Evolutionary conservation across 2,113 vertebrate genomes (phyloP), one percentile per base, ranked within the genome.

Genomic region (Microtus ochrogaster): DNA sequence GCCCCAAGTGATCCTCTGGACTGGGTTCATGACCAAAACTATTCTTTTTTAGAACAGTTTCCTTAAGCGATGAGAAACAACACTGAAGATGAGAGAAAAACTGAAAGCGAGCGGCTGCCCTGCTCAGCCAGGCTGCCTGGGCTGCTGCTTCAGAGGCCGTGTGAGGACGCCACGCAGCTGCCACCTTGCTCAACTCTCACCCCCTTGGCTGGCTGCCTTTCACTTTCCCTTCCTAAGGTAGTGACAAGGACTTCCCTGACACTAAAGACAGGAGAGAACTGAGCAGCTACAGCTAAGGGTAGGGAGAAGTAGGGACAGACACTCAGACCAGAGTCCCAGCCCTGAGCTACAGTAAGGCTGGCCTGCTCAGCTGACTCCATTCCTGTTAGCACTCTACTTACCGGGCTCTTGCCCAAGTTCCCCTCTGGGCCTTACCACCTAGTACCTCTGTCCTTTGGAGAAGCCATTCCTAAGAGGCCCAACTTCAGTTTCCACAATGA

Each of bases 101-200:
- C 30, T 58, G 19, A 78, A 94, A 84, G 95, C 33, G 47, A 90
- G 83, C 0, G 13, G 84, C 3, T 7, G 1, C 4, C 8, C 4
- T 39, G 44, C 41, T 58, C 68, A 55, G 82, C 58, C 36, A 84
- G 94, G 89, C 39, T 13, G 33, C 49, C 39, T 19, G 87, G n/a
- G 68, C 9, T 55, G 94, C 65, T 81, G 83, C n/a, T n/a, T 86
- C 73, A 55, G 73, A 84, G 41, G 39, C 24, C 22, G 9, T 79
- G 52, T 72, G 74, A 94, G 83, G n/a, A 58, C 88, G 91, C 68
- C 3, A 41, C 1, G 30, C 24, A 76, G 85, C 76, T 47, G 52
- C 26, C 39, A 21, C 77, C 78, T 36, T 0, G 1, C 16, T 78
- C 61, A 79, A 94, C 98, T 98, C 97, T 98, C 92, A 63, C 97